Evolutionary conservation across 2,797 vertebrate species (phyloP).

Genomic region (Aulostomus chinensis): DNA sequence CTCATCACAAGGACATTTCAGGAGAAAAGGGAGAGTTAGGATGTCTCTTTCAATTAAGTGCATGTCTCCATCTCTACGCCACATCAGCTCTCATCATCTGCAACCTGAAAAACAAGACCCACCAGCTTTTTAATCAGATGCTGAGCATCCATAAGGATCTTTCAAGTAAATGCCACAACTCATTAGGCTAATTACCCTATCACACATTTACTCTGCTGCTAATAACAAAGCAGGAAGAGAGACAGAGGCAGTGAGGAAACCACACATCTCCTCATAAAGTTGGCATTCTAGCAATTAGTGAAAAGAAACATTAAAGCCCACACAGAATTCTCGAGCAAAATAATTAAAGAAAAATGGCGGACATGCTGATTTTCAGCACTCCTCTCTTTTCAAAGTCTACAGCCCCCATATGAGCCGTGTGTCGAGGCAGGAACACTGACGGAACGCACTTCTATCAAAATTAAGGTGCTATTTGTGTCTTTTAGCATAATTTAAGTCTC

Average conservation of each 20-base stretch:
- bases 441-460: constrained; percentile 42
- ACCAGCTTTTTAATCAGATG: constrained; percentile 69
- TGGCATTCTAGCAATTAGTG: constrained; percentile 76
- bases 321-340: constrained; percentile 64
- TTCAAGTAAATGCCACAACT: constrained; percentile 79
- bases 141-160: constrained; percentile 68
- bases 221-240: constrained; percentile 69
- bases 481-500: constrained; percentile 53
- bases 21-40: constrained; percentile 23
- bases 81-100: constrained; percentile 35
- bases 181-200: constrained; percentile 82
- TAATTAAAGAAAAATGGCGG: constrained; percentile 67
- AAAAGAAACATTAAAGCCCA: constrained; percentile 71
- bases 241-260: constrained; percentile 54
- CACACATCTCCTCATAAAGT: constrained; percentile 71
- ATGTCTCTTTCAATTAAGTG: constrained; percentile 55
- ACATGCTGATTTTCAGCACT: constrained; percentile 55
- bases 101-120: constrained; percentile 55
- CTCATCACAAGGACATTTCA: constrained; percentile 43
- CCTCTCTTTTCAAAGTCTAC: constrained; percentile 54
- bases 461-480: constrained; percentile 48
- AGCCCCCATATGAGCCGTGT: constrained; percentile 29
- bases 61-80: constrained; percentile 42
- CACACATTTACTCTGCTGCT: constrained; percentile 76
- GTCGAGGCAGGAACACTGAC: constrained; percentile 17